These are phyloP conservation scores for Drosophila putrida DNA, from an alignment of 2,888 invertebrate genomes.

Conservation along the genomic window DNA sequence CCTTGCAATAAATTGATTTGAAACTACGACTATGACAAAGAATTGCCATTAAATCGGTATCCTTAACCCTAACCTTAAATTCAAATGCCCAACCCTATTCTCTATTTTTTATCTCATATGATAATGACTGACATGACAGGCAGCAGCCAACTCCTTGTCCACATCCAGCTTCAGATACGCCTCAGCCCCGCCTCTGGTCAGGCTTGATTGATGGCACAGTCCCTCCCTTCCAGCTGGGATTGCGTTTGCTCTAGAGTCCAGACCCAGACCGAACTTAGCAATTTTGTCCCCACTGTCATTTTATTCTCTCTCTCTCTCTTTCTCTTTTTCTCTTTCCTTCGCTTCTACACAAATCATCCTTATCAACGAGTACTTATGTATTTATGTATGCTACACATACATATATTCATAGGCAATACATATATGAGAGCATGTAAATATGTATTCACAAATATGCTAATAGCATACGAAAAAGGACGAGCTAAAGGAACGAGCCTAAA, in stretches of 20 bases:
- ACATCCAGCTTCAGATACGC: conserved; percentile 17
- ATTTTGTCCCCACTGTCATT: conserved; percentile 64
- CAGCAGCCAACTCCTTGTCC: conserved; percentile 1
- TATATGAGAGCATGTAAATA: conserved; percentile 3
- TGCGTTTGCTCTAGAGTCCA: conserved; percentile 19
- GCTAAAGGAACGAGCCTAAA: conserved; percentile 18
- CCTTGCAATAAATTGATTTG: no score
- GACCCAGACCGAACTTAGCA: conserved; percentile 66
- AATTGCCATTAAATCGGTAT: neutral
- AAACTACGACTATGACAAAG: neutral
- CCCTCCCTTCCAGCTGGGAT: conserved; percentile 4
- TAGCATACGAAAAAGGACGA: conserved; percentile 30
- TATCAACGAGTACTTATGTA: conserved; percentile 13
- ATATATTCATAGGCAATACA: conserved; percentile 16
- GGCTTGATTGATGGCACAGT: conserved; percentile 39
- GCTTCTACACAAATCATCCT: conserved; percentile 33
- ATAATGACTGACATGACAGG: conserved; percentile 22
- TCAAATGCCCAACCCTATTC: neutral
- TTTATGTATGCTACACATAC: conserved; percentile 8
- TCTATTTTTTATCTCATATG: neutral
- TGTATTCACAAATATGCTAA: conserved; percentile 64
- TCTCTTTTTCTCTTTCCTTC: neutral
- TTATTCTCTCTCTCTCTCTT: conserved; percentile 22
- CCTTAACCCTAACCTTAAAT: neutral
- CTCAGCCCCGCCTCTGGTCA: conserved; percentile 15